Base-by-base conservation (phyloP, 2,888 invertebrate species). In the Tenthredo livida region DNA sequence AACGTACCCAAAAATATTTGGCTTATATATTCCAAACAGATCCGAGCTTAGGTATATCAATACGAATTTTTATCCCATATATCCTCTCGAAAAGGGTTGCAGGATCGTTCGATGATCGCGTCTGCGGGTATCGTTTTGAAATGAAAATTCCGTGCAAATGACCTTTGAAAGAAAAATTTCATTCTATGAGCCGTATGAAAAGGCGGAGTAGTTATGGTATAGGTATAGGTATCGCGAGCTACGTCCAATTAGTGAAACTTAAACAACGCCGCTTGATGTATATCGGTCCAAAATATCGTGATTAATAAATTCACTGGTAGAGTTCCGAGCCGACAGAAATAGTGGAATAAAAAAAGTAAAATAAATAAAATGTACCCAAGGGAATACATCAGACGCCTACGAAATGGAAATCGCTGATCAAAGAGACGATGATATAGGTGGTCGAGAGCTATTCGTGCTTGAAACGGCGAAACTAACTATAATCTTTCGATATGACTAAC, bases 61-160 rank as follows among this genome's bases (percentile, higher is more conserved):
- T 2, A 12, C 25, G 10, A 12, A 47, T 47, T 47, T 15, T 67
- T 1, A 15, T 25, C 4, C 4, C 29, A 65, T 29, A 47, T 47
- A 1, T 25, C 61, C 25, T 4, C 3, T 12, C 61, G 21, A 25
- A 25, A 5, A 12, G 25, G 61, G 12, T 33, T 33, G 4, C 4
- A 33, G 2, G 2, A 21, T 61, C 2, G 61, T 21, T 12, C 5
- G 61, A 61, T 25, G 2, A 61, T 47, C 21, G 12, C 21, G 25
- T 25, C 25, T 25, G n/a, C n/a, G 4, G 25, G 61, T 61, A 73
- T 21, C 43, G 40, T 43, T 43, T 43, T 47, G 89, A 89, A 88
- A 88, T 87, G 87, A 87, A 85, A 84, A 87, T 86, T 89, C 88
- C 88, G 86, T 86, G 84, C 7, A 40, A 61, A 61, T 58, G 80